Evolutionary conservation across 2,113 vertebrate genomes (phyloP), one percentile per base, ranked within the genome.

Genomic region (Camelus dromedarius): DNA sequence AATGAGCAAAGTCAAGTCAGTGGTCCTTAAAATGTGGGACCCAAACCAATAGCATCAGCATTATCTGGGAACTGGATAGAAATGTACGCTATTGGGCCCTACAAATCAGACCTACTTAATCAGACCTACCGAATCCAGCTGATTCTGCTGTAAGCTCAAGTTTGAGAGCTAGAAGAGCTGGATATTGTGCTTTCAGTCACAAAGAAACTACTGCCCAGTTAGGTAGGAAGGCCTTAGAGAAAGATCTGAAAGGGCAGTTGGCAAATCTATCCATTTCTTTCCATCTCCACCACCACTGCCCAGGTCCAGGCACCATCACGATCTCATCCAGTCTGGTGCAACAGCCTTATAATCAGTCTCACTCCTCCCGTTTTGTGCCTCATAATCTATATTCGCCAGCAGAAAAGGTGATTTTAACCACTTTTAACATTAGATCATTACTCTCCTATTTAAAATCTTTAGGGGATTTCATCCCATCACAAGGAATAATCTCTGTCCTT

Each of bases 331-430:
- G 26, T 64, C 32, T 35, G 54, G 46, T 5, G 35, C 20, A n/a
- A 48, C 13, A 72, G 24, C 30, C 48, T 86, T 81, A 48, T 42
- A 13, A 30, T 50, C 80, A 52, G 22, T 8, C 9, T 81, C 24
- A 58, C 3, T 64, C 19, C 42, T 82, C 19, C n/a, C 20, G n/a
- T 50, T 12, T 42, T 52, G 50, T 28, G 46, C 10, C 22, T 32
- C 0, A 10, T 70, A 67, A 64, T 42, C 24, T 48, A 73, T n/a
- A 60, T 62, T 89, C 42, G 18, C 10, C 26, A 92, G 58, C 19
- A 91, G 50, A 73, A 62, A 46, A 58, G 66, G 42, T 76, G 30
- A 89, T 67, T 97, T 93, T 79, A 79, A 76, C 89, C 35, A 82
- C 6, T 58, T 82, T 89, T 82, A 83, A 85, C 38, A 66, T 7